Base-by-base conservation (phyloP, 2,797 vertebrate species). In the Zalophus californianus region DNA sequence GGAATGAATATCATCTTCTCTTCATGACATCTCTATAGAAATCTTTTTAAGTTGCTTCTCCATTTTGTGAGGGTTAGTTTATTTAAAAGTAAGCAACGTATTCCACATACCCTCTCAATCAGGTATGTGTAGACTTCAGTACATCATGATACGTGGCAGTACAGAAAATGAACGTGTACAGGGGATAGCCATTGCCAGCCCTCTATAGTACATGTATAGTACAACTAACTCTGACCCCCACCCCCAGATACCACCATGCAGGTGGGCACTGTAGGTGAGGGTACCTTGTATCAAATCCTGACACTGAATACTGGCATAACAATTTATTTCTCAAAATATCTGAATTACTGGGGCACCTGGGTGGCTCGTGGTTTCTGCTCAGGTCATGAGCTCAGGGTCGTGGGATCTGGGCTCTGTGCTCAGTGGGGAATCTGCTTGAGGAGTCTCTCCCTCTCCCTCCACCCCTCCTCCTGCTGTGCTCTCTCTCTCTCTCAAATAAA, bases 291-390 rank as follows among this genome's bases (percentile, higher is more conserved):
- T 82, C 52, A 75, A 29, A 78, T 52, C 50, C 83, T 41, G 29
- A 13, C 10, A 21, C 18, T 54, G 21, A 64, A 84, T 48, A 29
- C 77, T 88, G 44, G 15, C 50, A 11, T 52, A 44, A 58, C 2
- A 9, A 18, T 75, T 85, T 54, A 29, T 82, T 97, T 78, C 38
- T 86, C 82, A 83, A 68, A 92, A 35, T 60, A 77, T 70, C 52
- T 50, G 84, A 94, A 68, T 68, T 68, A 68, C 66, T 35, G 27
- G 60, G 60, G 60, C 66, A 21, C n/a, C n/a, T 35, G n/a, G 4
- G n/a, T 35, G 18, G 20, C 9, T 68, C n/a, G 68, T 21, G 66
- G 66, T 21, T 68, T 35, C 2, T 0, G 18, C 66, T 21, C 66
- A 68, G 66, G 18, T 68, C 66, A 5, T 68, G 66, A 21, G 35